Conservation (phyloP, 2,888 invertebrate species). For the Cacoxenus indagator region DNA sequence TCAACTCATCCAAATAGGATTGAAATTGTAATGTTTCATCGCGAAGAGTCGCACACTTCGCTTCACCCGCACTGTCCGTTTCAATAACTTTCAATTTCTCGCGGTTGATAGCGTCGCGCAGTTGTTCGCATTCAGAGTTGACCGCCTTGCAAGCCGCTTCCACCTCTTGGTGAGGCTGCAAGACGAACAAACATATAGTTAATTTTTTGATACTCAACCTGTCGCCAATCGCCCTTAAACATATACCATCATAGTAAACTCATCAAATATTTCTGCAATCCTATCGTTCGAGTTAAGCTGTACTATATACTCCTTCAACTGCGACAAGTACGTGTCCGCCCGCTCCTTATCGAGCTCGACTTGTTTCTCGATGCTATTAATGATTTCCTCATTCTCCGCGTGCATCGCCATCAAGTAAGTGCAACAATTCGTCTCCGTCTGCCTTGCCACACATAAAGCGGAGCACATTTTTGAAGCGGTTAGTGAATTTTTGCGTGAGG, state of each 20-base stretch:
- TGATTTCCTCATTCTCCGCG: too few species aligned
- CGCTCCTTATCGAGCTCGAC: neutral
- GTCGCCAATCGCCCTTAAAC: too few species aligned
- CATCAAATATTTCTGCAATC: neutral
- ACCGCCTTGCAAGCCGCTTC: neutral
- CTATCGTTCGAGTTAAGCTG: neutral
- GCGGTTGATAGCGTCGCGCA: neutral
- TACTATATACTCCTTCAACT: neutral
- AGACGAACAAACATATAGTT: neutral
- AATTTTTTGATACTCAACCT: too few species aligned
- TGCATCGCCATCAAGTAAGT: too few species aligned
- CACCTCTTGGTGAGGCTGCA: neutral
- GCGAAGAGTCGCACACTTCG: neutral
- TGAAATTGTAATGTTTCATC: neutral
- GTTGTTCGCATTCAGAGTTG: neutral
- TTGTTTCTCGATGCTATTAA: neutral
- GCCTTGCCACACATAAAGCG: too few species aligned
- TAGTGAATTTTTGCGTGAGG: too few species aligned
- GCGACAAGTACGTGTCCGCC: neutral
- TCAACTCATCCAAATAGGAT: neutral
- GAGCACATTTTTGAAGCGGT: too few species aligned
- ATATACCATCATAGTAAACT: neutral
- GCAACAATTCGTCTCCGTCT: too few species aligned
- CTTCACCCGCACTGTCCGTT: neutral
- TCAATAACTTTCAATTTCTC: neutral